Percentiles rank a stretch among this genome's conserved stretches.
phyloP scores from a whole-genome alignment of 2,797 vertebrate species.

The Coluber constrictor region DNA sequence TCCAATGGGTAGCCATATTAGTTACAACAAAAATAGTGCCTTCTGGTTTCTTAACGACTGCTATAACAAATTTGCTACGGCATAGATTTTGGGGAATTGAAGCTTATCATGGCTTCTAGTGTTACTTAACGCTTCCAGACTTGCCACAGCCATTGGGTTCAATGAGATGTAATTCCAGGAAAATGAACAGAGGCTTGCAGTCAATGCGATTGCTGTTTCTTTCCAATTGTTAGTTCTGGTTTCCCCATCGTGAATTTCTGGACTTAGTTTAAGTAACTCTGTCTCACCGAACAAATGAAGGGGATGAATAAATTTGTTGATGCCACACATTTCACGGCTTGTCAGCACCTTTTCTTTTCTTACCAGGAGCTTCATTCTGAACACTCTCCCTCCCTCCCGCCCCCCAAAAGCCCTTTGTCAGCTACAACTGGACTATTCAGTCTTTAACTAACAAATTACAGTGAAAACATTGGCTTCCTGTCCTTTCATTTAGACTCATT shows the following conservation, averaged over 20 bases:
- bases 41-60: neutral
- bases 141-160: neutral
- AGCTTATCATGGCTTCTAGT: neutral
- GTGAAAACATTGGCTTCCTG: slow-evolving; percentile 67
- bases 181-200: neutral
- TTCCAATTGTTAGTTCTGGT: neutral
- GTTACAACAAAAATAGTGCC: neutral
- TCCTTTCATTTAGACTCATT: slow-evolving; percentile 69
- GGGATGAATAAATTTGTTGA: slow-evolving; percentile 55
- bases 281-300: slow-evolving; percentile 39
- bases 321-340: slow-evolving; percentile 61
- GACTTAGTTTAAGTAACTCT: slow-evolving; percentile 22
- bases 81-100: neutral
- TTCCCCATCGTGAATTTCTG: neutral
- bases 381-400: neutral
- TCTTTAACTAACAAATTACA: slow-evolving; percentile 64
- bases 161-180: neutral
- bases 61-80: neutral
- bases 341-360: slow-evolving; percentile 56
- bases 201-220: neutral
- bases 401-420: slow-evolving; percentile 55
- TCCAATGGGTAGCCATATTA: neutral
- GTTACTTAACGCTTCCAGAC: neutral
- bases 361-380: slow-evolving; percentile 59
- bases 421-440: slow-evolving; percentile 57